Evolutionary conservation across 2,113 vertebrate genomes (phyloP), one percentile per base, ranked within the genome.

Genomic region (Menura novaehollandiae): DNA sequence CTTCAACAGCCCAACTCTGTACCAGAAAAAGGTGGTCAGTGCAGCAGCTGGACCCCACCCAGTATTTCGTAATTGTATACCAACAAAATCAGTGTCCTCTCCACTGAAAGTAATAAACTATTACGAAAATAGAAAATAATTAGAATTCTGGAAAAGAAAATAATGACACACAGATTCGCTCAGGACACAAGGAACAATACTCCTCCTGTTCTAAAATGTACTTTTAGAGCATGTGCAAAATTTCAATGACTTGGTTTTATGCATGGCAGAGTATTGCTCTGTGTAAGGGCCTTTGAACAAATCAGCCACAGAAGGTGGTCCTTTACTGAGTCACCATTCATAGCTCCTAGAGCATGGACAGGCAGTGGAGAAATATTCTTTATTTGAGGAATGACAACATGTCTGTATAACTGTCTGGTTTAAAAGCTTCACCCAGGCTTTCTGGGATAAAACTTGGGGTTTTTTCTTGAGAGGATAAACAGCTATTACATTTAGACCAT

Each of bases 401-500:
- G 95, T 93, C 95, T 97, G 82, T 83, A 86, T 92, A 93, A 86
- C 63, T 71, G 85, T 85, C 92, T 90, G 67, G 49, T 73, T 83
- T 90, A 58, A 86, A 92, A 93, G 46, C 55, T 77, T 89, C 59
- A 83, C 41, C 11, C 28, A 53, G 72, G 15, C 63, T 77, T 95
- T 81, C 58, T 62, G 71, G 62, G 30, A 85, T 35, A 88, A 92
- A 93, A 76, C 20, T 76, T 67, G 32, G 21, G 9, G 2, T 53
- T 88, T 89, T 89, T 56, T 39, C 88, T 53, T 66, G 67, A 83
- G 55, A 96, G 32, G 64, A 94, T 86, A 94, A 94, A 91, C 46
- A 93, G 67, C 55, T 80, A 69, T 66, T 90, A 83, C 33, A 58
- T 71, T 84, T 63, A 86, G 52, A 66, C 55, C 28, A 76, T 67